phyloP scores from a whole-genome alignment of 92 coral and sea anemone species.

The Meandrina meandrites region DNA sequence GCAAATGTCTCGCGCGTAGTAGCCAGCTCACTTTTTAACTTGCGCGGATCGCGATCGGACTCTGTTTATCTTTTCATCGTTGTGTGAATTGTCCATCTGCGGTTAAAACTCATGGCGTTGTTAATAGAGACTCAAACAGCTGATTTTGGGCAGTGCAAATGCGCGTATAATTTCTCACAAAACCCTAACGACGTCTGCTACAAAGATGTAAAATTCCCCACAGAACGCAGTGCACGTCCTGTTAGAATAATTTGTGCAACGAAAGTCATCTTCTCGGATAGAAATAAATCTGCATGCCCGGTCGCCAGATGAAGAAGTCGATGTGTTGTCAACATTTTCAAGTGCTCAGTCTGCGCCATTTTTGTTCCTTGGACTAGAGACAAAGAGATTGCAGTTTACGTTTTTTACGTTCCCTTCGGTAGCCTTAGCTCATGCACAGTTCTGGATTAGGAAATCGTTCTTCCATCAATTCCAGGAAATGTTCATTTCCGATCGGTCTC shows the following conservation, averaged over 20 bases:
- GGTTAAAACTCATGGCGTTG: not conserved
- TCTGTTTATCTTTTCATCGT: not conserved
- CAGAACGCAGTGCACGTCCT: not conserved
- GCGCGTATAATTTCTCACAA: not conserved
- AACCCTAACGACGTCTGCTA: not conserved
- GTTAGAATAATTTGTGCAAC: not conserved
- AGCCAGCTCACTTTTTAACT: not conserved
- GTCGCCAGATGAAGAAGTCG: not conserved
- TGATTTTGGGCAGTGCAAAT: not conserved
- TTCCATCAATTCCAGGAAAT: slow-evolving; percentile 1
- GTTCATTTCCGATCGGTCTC: slow-evolving; percentile 9
- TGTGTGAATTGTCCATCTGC: not conserved
- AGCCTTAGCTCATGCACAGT: not conserved
- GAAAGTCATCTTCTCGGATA: not conserved
- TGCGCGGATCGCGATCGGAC: not conserved
- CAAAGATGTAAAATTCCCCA: not conserved
- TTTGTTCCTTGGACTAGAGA: not conserved
- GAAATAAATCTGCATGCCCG: not conserved
- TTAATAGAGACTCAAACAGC: not conserved
- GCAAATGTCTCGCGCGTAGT: not conserved
- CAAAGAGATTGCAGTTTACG: not conserved
- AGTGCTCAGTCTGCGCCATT: not conserved
- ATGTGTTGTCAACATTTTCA: not conserved
- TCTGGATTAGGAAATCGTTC: not conserved
- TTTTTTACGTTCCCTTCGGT: not conserved